Percentiles rank a stretch among this genome's conserved stretches.
These are phyloP conservation scores for Urocyon cinereoargenteus DNA, from an alignment of 2,797 vertebrate genomes.

Conservation along the genomic window DNA sequence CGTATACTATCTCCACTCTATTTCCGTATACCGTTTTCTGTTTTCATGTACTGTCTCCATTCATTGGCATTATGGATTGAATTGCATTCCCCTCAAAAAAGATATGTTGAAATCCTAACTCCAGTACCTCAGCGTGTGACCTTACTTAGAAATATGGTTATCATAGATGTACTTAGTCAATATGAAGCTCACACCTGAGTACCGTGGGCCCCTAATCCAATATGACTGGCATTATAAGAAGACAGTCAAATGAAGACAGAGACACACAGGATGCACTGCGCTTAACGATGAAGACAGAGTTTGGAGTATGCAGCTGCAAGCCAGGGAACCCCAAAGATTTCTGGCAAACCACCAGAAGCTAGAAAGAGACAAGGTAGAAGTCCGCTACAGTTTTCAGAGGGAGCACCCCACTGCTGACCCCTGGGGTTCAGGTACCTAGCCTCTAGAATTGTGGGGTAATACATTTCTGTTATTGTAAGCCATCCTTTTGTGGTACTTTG, in stretches of 20 bases:
- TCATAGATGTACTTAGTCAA: neutral
- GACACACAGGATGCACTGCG: neutral
- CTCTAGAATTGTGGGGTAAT: neutral
- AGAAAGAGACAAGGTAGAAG: neutral
- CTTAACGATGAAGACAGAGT: neutral
- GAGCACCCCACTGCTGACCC: accelerated
- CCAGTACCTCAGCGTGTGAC: neutral
- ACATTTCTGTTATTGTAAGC: neutral
- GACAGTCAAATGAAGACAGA: neutral
- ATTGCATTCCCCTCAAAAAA: neutral
- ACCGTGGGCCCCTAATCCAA: neutral
- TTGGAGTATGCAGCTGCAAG: neutral
- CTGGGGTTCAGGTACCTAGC: neutral
- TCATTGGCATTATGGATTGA: neutral
- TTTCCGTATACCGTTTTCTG: neutral
- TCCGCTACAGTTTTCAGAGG: neutral
- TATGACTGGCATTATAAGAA: neutral
- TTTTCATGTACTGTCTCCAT: neutral
- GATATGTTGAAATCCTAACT: neutral
- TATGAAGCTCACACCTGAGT: neutral
- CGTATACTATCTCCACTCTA: neutral
- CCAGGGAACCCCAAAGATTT: neutral
- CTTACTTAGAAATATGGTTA: neutral
- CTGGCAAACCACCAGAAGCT: neutral
- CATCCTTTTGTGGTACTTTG: neutral